Evolutionary conservation across 2,113 vertebrate genomes (phyloP), one percentile per base, ranked within the genome.

Genomic region (Chamaea fasciata): DNA sequence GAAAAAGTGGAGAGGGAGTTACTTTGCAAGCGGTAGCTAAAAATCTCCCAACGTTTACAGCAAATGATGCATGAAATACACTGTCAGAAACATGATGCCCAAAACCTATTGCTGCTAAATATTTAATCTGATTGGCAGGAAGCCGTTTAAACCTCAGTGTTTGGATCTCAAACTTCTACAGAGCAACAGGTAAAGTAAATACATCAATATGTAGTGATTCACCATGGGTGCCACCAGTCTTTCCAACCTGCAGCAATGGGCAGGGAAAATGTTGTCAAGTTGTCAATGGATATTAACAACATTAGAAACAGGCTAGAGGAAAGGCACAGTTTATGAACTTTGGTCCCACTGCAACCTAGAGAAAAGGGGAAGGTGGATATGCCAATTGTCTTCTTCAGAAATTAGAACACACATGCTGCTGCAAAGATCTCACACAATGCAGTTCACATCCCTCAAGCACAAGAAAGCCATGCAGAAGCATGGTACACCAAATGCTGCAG

Each of bases 1-100:
- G 57, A 93, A 22, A 62, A 42, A 78, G 46, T 7, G 6, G 53
- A 86, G 47, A 95, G 31, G 24, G 59, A 93, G 46, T 62, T 92
- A 94, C 62, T 92, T 70, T 71, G 69, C 65, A 96, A 89, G 62
- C 2, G 0, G 69, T 74, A 87, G 71, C 76, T 92, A 76, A 93
- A 94, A 95, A 74, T 89, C 68, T 92, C 65, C 16, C 33, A 94
- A 71, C 5, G 11, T 94, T 92, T 92, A 94, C 8, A 11, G 87
- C 84, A 96, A 96, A 95, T 89, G 88, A 95, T 95, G 93, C 93
- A 89, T 96, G 81, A 91, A 96, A 97, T 81, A 88, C 60, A 56
- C 92, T 94, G 86, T 93, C 92, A 95, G 62, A 84, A 94, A 92
- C 42, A 57, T 41, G 82, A 93, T 95, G 81, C 92, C 67, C 75